Evolutionary conservation across 53 echinoderm and acorn worm species (phyloP).

Genomic region (Stichopus horrens): DNA sequence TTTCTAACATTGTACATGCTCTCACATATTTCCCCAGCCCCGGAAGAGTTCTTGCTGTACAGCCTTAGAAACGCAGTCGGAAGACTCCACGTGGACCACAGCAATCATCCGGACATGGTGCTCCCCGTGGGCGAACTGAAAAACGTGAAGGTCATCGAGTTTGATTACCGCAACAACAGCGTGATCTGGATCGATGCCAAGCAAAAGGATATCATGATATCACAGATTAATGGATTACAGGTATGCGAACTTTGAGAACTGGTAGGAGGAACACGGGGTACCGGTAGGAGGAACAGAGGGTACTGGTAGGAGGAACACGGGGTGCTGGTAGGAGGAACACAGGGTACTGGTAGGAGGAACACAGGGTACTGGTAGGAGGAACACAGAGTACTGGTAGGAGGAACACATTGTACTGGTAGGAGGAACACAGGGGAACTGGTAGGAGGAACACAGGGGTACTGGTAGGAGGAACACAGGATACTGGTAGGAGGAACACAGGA

Average conservation of each 20-base stretch:
- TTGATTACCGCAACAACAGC: constrained; percentile 62
- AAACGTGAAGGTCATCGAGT: constrained; percentile 80
- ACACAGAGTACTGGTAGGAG: no score
- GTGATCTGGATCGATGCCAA: constrained; percentile 78
- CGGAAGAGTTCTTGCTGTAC: constrained; percentile 80
- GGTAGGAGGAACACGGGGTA: background rate
- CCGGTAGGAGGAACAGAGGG: no score
- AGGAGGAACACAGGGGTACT: background rate
- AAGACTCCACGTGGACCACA: constrained; percentile 70
- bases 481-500: background rate
- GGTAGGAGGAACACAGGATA: background rate
- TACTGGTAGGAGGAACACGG: no score
- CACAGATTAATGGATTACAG: constrained; percentile 73
- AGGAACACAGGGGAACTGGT: no score
- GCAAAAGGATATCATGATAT: constrained; percentile 73
- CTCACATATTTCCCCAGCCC: constrained; percentile 57
- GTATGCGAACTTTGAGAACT: constrained; percentile 45
- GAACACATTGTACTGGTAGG: no score
- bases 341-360: no score
- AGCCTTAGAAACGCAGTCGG: constrained; percentile 71
- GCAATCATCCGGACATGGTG: constrained; percentile 69
- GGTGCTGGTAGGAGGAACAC: no score
- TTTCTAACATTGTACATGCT: no score
- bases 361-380: no score
- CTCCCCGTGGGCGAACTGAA: constrained; percentile 74